A percentile compares a stretch with the other conserved stretches of the same genome.
Conservation (phyloP, 2,797 vertebrate genomes). For the Notamacropus eugenii region DNA sequence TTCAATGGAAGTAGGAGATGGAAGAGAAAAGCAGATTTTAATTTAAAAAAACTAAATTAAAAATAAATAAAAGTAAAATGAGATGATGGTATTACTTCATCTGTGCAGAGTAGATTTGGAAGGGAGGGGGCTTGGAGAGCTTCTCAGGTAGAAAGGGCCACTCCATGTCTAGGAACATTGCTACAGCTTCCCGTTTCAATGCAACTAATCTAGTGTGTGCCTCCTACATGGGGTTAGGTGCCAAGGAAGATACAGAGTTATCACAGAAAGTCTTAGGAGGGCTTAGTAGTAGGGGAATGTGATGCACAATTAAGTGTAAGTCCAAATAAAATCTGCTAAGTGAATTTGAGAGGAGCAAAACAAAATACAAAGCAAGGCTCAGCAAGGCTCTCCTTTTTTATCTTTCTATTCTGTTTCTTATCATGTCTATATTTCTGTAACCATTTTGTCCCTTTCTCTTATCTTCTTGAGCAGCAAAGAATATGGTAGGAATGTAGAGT, state of each 20-base stretch:
- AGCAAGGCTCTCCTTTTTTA: not conserved
- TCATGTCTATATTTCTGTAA: not conserved
- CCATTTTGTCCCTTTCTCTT: not conserved
- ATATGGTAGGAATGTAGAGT: not conserved
- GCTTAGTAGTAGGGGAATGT: not conserved
- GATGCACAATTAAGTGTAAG: not conserved
- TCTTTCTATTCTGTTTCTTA: not conserved
- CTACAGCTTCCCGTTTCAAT: not conserved
- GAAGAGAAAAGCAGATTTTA: not conserved
- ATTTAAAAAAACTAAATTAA: not conserved
- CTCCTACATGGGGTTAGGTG: not conserved
- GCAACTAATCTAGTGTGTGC: not conserved
- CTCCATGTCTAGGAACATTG: not conserved
- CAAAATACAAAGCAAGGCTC: not conserved
- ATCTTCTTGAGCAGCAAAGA: not conserved
- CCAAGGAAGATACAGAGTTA: not conserved
- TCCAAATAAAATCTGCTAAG: not conserved
- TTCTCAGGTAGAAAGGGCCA: not conserved
- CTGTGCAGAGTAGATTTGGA: not conserved
- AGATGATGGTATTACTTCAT: not conserved
- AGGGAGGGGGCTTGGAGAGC: not conserved
- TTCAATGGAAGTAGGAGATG: not conserved
- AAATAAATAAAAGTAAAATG: not conserved
- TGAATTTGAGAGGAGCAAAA: not conserved
- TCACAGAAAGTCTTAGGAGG: not conserved